Evolutionary conservation across 2,888 invertebrate species (phyloP).

Genomic region (Xanthorhoe spadicearia): DNA sequence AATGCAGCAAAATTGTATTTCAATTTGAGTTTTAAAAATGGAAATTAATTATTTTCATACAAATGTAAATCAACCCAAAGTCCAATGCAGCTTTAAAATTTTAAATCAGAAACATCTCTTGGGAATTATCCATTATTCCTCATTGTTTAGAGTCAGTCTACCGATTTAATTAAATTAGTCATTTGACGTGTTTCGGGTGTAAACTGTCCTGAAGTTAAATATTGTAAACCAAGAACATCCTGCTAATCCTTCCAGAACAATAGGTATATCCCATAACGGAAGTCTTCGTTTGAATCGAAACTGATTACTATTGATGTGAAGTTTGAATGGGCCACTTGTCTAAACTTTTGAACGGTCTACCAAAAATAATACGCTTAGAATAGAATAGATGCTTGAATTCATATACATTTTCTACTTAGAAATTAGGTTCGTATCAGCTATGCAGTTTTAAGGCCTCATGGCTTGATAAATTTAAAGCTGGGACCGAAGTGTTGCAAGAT

Average conservation of each 20-base stretch:
- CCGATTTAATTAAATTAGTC: slow-evolving; percentile 51
- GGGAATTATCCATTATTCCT: slow-evolving; percentile 10
- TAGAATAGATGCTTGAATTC: not conserved
- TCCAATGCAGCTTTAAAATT: not conserved
- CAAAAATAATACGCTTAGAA: not conserved
- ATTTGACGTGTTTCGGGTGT: slow-evolving; percentile 49
- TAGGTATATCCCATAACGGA: slow-evolving; percentile 36
- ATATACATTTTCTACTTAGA: no score
- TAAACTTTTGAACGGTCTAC: not conserved
- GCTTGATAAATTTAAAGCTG: no score
- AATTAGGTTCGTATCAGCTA: no score
- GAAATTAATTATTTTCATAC: not conserved
- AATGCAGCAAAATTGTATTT: no score
- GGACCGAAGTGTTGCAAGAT: no score
- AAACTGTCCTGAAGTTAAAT: slow-evolving; percentile 31
- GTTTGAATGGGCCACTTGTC: slow-evolving; percentile 1
- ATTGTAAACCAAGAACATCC: no score
- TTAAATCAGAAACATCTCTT: not conserved
- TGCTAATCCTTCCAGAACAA: slow-evolving; percentile 35
- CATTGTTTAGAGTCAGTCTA: slow-evolving; percentile 6
- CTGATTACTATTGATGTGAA: slow-evolving; percentile 14
- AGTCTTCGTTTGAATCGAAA: slow-evolving; percentile 20
- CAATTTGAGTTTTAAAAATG: not conserved
- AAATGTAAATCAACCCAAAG: not conserved
- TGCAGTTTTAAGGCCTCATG: no score